Evolutionary conservation across 1,140 invertebrate species (phyloP).

Genomic region (Drosophila grimshawi): DNA sequence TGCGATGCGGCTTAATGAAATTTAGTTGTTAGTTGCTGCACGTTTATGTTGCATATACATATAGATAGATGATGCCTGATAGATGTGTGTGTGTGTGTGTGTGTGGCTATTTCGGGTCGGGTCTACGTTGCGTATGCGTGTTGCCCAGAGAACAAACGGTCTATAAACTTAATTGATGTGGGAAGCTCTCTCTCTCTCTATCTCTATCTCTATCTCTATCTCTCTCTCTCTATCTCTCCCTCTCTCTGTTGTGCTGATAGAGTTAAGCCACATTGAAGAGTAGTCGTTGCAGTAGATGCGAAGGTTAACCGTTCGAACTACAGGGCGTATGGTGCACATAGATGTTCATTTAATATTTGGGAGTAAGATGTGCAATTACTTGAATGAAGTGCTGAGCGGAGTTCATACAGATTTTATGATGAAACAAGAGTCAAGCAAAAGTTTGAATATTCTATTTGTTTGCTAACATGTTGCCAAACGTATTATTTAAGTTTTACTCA

Average conservation of each 20-base stretch:
- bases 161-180: slow-evolving; percentile 37
- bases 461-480: too few relatives aligned
- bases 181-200: not conserved
- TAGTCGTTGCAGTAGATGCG: not conserved
- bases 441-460: too few relatives aligned
- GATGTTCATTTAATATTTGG: too few relatives aligned
- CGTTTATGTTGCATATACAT: slow-evolving; percentile 64
- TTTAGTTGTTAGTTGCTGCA: slow-evolving; percentile 81
- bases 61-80: slow-evolving; percentile 32
- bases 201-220: too few relatives aligned
- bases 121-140: slow-evolving; percentile 25
- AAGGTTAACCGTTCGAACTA: not conserved
- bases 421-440: too few relatives aligned
- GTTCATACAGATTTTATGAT: not conserved
- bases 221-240: too few relatives aligned
- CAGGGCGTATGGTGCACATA: slow-evolving; percentile 21
- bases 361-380: not conserved
- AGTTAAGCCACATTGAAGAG: slow-evolving; percentile 34
- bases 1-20: slow-evolving; percentile 79
- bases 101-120: slow-evolving; percentile 3
- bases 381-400: not conserved
- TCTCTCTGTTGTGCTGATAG: slow-evolving; percentile 5
- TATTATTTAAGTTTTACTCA: too few relatives aligned
- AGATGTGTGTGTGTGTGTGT: slow-evolving; percentile 41
- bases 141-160: not conserved